These are phyloP conservation scores for Asbolus verrucosus DNA, from an alignment of 1,140 invertebrate genomes.

Conservation along the genomic window DNA sequence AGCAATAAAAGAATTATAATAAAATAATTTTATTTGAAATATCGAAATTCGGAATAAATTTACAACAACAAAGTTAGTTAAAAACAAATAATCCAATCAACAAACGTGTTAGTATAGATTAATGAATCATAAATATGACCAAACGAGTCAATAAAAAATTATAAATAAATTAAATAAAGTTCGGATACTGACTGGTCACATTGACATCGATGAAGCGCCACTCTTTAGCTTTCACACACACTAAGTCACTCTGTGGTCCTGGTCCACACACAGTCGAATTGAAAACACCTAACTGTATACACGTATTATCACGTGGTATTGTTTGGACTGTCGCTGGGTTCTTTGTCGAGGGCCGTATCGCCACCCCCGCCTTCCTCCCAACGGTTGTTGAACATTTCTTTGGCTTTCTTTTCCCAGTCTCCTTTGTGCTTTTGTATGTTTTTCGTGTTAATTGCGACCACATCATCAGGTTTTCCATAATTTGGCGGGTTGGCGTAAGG, in stretches of 20 bases:
- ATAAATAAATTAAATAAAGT: slow-evolving; percentile 33
- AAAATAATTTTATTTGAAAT: slow-evolving; percentile 21
- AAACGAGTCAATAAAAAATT: slow-evolving; percentile 28
- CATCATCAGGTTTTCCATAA: slow-evolving; percentile 88
- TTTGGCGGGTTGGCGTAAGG: slow-evolving; percentile 93
- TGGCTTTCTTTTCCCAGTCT: slow-evolving; percentile 70
- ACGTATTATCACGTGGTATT: slow-evolving; percentile 56
- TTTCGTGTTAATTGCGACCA: slow-evolving; percentile 85
- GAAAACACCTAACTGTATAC: slow-evolving; percentile 48
- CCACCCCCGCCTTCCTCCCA: slow-evolving; percentile 56
- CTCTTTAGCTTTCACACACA: slow-evolving; percentile 5
- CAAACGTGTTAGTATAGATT: slow-evolving; percentile 2
- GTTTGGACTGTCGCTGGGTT: slow-evolving; percentile 60
- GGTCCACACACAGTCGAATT: slow-evolving; percentile 51
- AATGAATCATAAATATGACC: background rate
- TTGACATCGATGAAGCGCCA: slow-evolving; percentile 13
- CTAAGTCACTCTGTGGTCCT: slow-evolving; percentile 16
- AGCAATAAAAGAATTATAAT: background rate
- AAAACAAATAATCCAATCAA: slow-evolving; percentile 14
- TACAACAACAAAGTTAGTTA: slow-evolving; percentile 29
- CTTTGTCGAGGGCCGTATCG: slow-evolving; percentile 58
- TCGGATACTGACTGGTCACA: slow-evolving; percentile 32
- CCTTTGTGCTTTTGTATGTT: slow-evolving; percentile 69
- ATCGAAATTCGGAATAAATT: slow-evolving; percentile 18
- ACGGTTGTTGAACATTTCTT: slow-evolving; percentile 64